Percentiles rank a stretch among this genome's conserved stretches.
phyloP scores from a whole-genome alignment of 2,113 vertebrate species.

The Montifringilla adamsi region DNA sequence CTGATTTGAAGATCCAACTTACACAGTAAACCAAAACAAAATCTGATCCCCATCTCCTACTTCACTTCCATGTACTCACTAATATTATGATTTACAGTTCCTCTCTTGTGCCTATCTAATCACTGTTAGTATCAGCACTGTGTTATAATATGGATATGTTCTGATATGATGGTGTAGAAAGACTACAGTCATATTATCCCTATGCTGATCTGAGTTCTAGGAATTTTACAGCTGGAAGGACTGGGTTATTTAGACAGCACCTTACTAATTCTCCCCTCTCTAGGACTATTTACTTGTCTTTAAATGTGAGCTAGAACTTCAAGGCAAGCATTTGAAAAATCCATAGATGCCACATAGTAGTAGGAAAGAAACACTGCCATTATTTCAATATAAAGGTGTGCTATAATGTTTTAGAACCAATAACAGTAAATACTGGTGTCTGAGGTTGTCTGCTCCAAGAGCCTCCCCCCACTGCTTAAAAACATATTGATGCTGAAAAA shows the following conservation, averaged over 20 bases:
- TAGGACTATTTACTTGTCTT: neutral
- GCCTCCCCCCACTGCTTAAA: neutral
- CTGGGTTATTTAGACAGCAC: neutral
- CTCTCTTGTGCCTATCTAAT: neutral
- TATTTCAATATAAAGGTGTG: neutral
- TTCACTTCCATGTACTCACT: neutral
- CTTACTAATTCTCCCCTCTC: neutral
- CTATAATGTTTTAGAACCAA: neutral
- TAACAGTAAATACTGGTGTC: neutral
- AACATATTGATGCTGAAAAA: neutral
- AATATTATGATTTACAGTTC: neutral
- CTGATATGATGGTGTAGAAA: neutral
- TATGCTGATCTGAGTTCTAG: neutral
- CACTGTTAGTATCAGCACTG: neutral
- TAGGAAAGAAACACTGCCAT: neutral
- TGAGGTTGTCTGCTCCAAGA: neutral
- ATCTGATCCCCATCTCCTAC: neutral
- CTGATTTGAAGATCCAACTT: neutral
- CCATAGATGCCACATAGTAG: neutral
- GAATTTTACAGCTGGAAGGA: neutral
- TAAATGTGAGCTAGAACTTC: neutral
- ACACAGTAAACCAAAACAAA: too few relatives aligned
- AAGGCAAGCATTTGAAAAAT: neutral
- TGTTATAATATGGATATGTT: neutral
- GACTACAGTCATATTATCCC: neutral